phyloP scores from a whole-genome alignment of 92 coral and sea anemone species.

The Desmophyllum pertusum region DNA sequence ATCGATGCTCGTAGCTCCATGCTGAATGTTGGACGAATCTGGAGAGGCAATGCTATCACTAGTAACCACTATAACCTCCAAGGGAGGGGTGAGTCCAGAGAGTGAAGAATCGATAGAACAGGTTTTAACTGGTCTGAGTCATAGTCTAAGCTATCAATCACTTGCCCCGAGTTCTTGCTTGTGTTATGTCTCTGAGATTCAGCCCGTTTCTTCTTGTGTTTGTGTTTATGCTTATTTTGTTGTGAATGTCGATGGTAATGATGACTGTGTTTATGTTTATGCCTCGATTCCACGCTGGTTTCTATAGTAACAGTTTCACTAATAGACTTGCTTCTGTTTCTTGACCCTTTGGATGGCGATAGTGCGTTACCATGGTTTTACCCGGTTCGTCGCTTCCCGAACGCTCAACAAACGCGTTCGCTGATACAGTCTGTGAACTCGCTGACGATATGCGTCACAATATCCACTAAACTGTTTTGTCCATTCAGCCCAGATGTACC shows the following conservation, averaged over 20 bases:
- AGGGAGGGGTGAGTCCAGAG: not conserved
- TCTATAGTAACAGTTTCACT: not conserved
- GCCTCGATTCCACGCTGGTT: not conserved
- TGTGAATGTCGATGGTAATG: conserved; percentile 63
- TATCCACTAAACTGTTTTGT: not conserved
- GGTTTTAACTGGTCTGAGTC: not conserved
- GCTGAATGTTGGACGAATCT: not conserved
- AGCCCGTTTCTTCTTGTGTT: conserved; percentile 16
- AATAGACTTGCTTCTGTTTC: not conserved
- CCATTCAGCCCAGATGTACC: conserved; percentile 22
- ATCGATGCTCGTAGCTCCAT: not conserved
- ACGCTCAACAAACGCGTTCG: not conserved
- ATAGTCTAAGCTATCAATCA: not conserved
- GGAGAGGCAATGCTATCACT: conserved; percentile 62
- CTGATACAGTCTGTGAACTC: not conserved
- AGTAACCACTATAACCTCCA: conserved; percentile 50
- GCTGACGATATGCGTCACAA: conserved; percentile 21
- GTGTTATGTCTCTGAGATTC: not conserved
- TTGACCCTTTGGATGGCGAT: not conserved
- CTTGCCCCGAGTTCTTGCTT: not conserved
- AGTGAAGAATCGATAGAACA: not conserved
- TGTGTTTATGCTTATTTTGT: conserved; percentile 49
- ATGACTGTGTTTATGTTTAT: conserved; percentile 4
- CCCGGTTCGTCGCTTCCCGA: not conserved
- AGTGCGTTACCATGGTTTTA: no score